A percentile compares a stretch with the other conserved stretches of the same genome.
These are phyloP conservation scores for Dolichopus griseipennis DNA, from an alignment of 2,888 invertebrate species.

Conservation along the genomic window DNA sequence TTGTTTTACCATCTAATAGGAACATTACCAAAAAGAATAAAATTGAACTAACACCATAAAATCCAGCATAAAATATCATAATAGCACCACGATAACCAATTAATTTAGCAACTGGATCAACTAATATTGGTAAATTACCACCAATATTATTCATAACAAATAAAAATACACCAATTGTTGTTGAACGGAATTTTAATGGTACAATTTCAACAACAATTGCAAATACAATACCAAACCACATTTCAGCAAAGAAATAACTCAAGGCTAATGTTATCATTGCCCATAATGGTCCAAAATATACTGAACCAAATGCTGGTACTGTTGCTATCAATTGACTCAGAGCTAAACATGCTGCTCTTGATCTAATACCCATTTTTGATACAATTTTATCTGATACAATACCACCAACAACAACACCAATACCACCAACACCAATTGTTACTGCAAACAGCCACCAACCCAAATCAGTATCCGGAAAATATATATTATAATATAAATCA, in stretches of 20 bases:
- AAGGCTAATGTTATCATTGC: conserved; percentile 82
- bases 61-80: conserved; percentile 81
- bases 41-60: conserved; percentile 77
- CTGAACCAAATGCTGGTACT: conserved; percentile 76
- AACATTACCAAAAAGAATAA: conserved; percentile 74
- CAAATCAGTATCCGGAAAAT: conserved; percentile 81
- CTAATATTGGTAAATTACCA: conserved; percentile 78
- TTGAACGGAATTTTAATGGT: conserved; percentile 69
- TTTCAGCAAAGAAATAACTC: conserved; percentile 85
- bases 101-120: conserved; percentile 72
- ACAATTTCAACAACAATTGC: conserved; percentile 85
- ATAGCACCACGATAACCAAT: conserved; percentile 76
- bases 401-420: conserved; percentile 62
- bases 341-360: conserved; percentile 70
- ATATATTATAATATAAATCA: conserved; percentile 76
- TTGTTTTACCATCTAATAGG: conserved; percentile 58
- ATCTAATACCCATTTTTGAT: conserved; percentile 74
- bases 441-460: conserved; percentile 87
- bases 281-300: conserved; percentile 70
- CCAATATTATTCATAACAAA: conserved; percentile 92
- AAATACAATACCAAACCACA: conserved; percentile 91
- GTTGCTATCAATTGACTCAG: conserved; percentile 76
- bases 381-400: conserved; percentile 79
- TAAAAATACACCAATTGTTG: conserved; percentile 76
- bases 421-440: conserved; percentile 68